Base-by-base conservation (phyloP, 2,888 invertebrate species). In the Ptychoptera contaminata region DNA sequence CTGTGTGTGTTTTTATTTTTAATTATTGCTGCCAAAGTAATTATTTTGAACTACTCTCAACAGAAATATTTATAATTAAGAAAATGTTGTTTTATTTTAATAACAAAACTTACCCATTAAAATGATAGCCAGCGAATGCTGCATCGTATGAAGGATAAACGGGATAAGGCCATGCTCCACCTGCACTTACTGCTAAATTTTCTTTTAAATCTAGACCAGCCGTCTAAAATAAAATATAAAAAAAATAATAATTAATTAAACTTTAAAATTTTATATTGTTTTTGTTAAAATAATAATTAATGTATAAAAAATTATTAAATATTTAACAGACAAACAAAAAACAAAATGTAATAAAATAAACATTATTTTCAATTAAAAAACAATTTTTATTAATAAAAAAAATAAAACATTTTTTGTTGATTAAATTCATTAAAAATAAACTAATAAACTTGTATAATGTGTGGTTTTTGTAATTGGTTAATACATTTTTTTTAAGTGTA, bases 91-190 rank as follows among this genome's bases (percentile, higher is more conserved):
- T n/a, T n/a, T n/a, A n/a, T 30, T 30, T 30, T 30, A 32, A 32
- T 11, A 32, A 32, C 8, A 45, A 40, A 49, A 75, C 88, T 88
- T 71, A 91, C 91, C 90, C 88, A 69, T 88, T 90, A 71, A 92
- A 93, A 52, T 91, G 88, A 72, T 93, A 92, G 56, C 87, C 86
- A 49, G 87, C 86, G 63, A 92, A 86, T 47, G 88, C 85, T 48
- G 88, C 83, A 59, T 93, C 92, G 68, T 92, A 92, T 43, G 91
- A 90, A 67, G 92, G 91, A 68, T 91, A 91, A 52, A 90, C 85
- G 37, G 87, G 84, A 67, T 90, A 90, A 53, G 87, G 87, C 90
- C 90, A 90, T 47, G 82, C 79, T 47, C 86, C 82, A 41, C 63
- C 64, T 46, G 80, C 84, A 43, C 71, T 71, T 42, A 83, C 84